These are phyloP conservation scores for Prosopocoilus inquinatus DNA, from an alignment of 2,888 invertebrate species.

Conservation along the genomic window DNA sequence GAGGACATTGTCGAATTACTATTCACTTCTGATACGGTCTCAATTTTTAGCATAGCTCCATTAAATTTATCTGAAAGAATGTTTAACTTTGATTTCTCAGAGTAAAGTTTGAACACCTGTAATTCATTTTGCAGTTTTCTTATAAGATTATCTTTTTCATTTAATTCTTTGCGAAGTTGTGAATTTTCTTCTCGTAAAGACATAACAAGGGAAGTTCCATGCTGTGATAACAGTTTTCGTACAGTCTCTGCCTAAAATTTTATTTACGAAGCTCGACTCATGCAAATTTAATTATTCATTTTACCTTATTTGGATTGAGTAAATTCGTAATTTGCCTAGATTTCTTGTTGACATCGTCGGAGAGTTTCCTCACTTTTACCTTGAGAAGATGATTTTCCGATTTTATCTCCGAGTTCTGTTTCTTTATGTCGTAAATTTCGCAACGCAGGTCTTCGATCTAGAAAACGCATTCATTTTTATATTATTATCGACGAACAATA, in stretches of 20 bases:
- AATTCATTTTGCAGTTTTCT: conserved; percentile 25
- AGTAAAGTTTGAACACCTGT: conserved; percentile 25
- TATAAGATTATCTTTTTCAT: conserved; percentile 24
- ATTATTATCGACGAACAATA: neutral
- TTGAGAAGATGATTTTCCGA: conserved; percentile 39
- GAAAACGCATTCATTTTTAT: neutral
- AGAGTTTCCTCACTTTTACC: conserved; percentile 38
- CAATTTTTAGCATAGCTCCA: neutral
- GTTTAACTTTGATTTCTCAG: conserved; percentile 6
- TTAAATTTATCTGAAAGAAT: conserved; percentile 5
- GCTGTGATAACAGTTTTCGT: conserved; percentile 27
- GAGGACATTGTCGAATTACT: no score
- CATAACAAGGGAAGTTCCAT: conserved; percentile 29
- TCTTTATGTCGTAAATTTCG: conserved; percentile 35
- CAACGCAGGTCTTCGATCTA: conserved; percentile 34
- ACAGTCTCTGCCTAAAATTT: conserved; percentile 25
- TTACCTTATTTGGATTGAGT: conserved; percentile 32
- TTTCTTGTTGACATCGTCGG: conserved; percentile 36
- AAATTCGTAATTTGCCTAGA: conserved; percentile 37
- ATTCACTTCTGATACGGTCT: no score
- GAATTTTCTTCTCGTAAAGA: conserved; percentile 25
- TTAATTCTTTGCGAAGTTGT: conserved; percentile 21
- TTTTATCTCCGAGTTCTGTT: conserved; percentile 30
- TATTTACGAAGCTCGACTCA: neutral
- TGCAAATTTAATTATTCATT: neutral